Conservation (phyloP, 2,797 vertebrate species). For the Phoebastria nigripes region DNA sequence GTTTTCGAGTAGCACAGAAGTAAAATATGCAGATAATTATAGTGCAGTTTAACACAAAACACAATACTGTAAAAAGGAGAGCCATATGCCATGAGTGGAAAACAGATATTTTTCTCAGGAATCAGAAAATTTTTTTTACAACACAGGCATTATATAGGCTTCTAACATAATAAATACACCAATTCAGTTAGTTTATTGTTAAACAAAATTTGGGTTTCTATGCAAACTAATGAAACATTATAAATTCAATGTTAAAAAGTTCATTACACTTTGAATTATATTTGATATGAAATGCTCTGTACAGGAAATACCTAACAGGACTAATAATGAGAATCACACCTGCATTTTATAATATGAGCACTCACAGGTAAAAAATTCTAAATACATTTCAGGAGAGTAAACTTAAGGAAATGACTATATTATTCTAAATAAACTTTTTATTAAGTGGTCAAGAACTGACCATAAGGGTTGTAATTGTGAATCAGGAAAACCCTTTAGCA, state of each 20-base stretch:
- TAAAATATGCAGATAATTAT: background rate
- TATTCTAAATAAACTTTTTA: background rate
- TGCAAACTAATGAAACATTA: conserved; percentile 1
- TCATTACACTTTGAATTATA: background rate
- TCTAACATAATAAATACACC: background rate
- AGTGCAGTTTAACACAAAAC: background rate
- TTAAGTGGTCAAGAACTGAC: background rate
- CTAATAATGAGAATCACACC: background rate
- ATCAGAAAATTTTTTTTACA: background rate
- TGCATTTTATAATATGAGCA: background rate
- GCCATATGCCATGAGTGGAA: background rate
- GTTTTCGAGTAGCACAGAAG: background rate
- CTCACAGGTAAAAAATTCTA: background rate
- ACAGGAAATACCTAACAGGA: background rate
- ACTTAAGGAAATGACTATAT: background rate
- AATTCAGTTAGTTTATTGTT: background rate
- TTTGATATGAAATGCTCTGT: background rate
- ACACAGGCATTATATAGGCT: background rate
- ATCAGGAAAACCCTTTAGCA: background rate
- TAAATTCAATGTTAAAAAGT: conserved; percentile 12
- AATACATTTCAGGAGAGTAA: background rate
- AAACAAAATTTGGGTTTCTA: background rate
- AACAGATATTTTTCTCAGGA: background rate
- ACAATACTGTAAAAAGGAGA: background rate
- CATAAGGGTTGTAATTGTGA: background rate